Base-by-base conservation (phyloP, 2,888 invertebrate genomes). In the Drosophila prostipennis region DNA sequence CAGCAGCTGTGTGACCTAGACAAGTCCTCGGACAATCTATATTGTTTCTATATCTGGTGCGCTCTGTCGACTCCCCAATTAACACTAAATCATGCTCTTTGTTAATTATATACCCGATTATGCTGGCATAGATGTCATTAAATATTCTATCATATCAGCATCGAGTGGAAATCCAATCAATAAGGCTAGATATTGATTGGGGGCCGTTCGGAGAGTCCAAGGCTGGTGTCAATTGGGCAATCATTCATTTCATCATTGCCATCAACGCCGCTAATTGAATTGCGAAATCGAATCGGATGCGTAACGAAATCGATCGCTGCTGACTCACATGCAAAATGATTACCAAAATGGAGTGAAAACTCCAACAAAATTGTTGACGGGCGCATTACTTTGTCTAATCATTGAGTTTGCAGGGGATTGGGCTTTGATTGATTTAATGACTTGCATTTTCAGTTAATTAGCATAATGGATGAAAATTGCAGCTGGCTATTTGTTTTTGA, bases 71-170 rank as follows among this genome's bases (percentile, higher is more conserved):
- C 68, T 65, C 48, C 46, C 63, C 79, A 79, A 82, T 87, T 87
- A 82, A 77, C 85, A 87, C 85, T 81, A 81, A 87, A 87, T 82
- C 87, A 85, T 79, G 73, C 59, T 58, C 55, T 64, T 75, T 77
- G 81, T 81, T 87, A 82, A 87, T 81, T 85, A 81, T 81, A 75
- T 70, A 74, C 69, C 67, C 77, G 53, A 52, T 64, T 57, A 45
- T 39, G 51, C 36, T 23, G 6, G 45, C 42, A 49, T 29, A 51
- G 11, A 53, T 46, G 55, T 55, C 69, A 26, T 42, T 42, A 13
- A 42, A 6, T 43, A 42, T 43, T 63, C 64, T 46, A 55, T 45
- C 34, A 34, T 51, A 39, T 51, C 36, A 57, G 54, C 32, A 32
- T 32, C 45, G 37, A 2, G 29, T 59, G 29, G 55, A 70, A 59